phyloP scores from a whole-genome alignment of 2,113 vertebrate species.

The Nycticryphes semicollaris region DNA sequence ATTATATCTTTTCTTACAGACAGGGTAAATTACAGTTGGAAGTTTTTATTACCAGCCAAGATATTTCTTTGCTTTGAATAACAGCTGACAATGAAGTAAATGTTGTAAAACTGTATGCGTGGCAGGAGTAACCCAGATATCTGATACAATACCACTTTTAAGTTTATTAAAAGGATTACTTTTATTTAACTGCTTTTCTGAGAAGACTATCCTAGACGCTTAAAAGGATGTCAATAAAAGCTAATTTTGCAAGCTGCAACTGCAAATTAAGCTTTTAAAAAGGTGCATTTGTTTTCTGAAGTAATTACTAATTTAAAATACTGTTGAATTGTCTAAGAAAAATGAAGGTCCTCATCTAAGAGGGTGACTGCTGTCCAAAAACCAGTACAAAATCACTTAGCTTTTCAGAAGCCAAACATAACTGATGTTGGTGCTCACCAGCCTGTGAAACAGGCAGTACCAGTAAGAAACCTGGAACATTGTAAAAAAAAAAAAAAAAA shows the following conservation, averaged over 20 bases:
- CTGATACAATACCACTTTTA: background rate
- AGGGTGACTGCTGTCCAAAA: background rate
- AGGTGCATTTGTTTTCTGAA: background rate
- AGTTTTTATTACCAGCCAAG: background rate
- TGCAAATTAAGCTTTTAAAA: background rate
- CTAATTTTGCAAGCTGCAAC: background rate
- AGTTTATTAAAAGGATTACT: background rate
- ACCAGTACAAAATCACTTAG: background rate
- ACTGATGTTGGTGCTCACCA: background rate
- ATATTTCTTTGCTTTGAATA: background rate
- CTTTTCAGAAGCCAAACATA: background rate
- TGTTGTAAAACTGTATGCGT: background rate
- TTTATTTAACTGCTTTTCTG: background rate
- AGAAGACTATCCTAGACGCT: background rate
- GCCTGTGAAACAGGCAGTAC: background rate
- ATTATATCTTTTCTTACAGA: background rate
- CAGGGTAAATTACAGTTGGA: background rate
- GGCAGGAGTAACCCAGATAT: background rate
- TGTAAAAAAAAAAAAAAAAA: background rate
- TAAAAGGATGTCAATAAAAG: background rate
- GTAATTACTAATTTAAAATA: background rate
- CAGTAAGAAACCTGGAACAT: background rate
- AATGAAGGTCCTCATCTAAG: background rate
- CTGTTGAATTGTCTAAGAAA: background rate
- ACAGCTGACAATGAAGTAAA: background rate